Evolutionary conservation across 2,888 invertebrate species (phyloP).

Genomic region (Caenorhabditis uteleia): DNA sequence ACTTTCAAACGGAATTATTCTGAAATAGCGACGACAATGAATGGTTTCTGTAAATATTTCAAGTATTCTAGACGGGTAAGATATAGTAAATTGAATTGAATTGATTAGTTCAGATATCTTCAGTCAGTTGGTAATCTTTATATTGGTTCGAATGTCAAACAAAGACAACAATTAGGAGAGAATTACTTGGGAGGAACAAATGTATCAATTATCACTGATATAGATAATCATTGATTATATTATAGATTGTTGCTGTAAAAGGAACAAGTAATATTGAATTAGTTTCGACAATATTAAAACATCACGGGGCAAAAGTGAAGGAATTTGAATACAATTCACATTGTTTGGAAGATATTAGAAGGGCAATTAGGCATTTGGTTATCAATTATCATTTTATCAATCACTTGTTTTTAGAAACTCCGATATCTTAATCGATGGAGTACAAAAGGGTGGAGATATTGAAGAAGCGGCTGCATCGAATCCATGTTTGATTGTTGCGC

Average conservation of each 20-base stretch:
- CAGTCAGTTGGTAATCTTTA: constrained; percentile 30
- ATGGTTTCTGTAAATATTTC: not conserved
- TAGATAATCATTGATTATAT: too few species aligned
- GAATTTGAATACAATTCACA: constrained; percentile 9
- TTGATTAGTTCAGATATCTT: not conserved
- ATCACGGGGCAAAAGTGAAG: constrained; percentile 25
- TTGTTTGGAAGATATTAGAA: constrained; percentile 5
- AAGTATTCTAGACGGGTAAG: not conserved
- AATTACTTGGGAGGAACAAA: constrained; percentile 22
- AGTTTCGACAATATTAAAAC: constrained; percentile 16
- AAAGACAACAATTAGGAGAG: constrained; percentile 27
- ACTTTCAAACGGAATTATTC: not conserved
- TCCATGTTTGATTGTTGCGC: constrained; percentile 22
- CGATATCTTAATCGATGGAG: constrained; percentile 28
- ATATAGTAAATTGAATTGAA: not conserved
- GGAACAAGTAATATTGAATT: constrained; percentile 15
- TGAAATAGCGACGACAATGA: not conserved
- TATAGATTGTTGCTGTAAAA: constrained; percentile 11
- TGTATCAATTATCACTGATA: constrained; percentile 2
- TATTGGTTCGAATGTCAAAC: constrained; percentile 31
- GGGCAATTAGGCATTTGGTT: constrained; percentile 4
- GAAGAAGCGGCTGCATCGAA: constrained; percentile 27
- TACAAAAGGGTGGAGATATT: constrained; percentile 27
- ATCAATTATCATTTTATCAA: not conserved
- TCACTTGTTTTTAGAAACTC: constrained; percentile 9